phyloP scores from a whole-genome alignment of 2,888 invertebrate genomes.

The Eilema sororculum region DNA sequence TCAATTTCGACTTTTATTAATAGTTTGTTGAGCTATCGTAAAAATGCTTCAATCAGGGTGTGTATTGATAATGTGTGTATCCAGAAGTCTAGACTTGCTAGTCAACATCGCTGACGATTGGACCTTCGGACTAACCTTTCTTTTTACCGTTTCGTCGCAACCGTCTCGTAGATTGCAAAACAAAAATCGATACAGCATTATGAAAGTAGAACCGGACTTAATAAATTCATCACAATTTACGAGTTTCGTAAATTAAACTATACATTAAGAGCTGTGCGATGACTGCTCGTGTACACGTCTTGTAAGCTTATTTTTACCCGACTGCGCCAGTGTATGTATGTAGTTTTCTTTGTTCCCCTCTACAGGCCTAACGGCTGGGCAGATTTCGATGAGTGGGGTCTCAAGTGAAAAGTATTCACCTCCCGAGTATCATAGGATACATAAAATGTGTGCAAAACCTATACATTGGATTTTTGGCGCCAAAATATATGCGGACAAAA shows the following conservation, averaged over 20 bases:
- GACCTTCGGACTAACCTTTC: slow-evolving; percentile 58
- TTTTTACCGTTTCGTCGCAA: slow-evolving; percentile 40
- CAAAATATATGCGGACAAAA: too few species aligned
- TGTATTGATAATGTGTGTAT: slow-evolving; percentile 33
- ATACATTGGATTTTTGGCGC: too few species aligned
- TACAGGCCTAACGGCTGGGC: too few species aligned
- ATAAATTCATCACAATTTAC: slow-evolving; percentile 43
- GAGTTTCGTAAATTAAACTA: slow-evolving; percentile 38
- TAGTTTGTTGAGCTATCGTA: slow-evolving; percentile 48
- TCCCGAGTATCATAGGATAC: too few species aligned
- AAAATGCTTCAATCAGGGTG: slow-evolving; percentile 45
- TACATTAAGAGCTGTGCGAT: slow-evolving; percentile 32
- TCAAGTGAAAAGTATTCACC: too few species aligned
- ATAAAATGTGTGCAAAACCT: too few species aligned
- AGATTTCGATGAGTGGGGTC: too few species aligned
- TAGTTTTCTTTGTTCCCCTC: too few species aligned
- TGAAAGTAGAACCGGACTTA: slow-evolving; percentile 46
- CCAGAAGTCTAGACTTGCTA: slow-evolving; percentile 50
- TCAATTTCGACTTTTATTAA: slow-evolving; percentile 37
- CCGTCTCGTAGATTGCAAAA: slow-evolving; percentile 42
- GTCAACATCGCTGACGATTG: slow-evolving; percentile 50
- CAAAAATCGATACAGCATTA: slow-evolving; percentile 33
- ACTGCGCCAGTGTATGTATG: too few species aligned
- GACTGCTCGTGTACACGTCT: slow-evolving; percentile 33
- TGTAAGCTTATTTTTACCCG: slow-evolving; percentile 21